Percentiles rank a stretch among this genome's conserved stretches.
Evolutionary conservation across 2,797 vertebrate species (phyloP).

Genomic region (Morus bassanus): DNA sequence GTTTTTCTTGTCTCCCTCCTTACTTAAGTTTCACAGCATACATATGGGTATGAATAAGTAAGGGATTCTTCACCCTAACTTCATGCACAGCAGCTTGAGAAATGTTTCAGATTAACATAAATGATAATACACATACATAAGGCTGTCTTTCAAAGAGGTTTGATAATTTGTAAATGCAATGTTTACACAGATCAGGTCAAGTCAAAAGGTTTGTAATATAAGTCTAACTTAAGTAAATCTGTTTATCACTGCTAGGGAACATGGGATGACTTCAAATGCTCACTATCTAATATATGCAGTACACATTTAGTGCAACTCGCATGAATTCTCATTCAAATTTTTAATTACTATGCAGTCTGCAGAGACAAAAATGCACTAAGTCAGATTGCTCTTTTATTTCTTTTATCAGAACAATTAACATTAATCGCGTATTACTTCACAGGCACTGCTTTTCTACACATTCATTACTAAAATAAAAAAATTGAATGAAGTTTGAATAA

Average conservation of each 20-base stretch:
- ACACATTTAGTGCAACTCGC: neutral
- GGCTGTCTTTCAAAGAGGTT: slow-evolving; percentile 42
- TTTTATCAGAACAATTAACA: slow-evolving; percentile 63
- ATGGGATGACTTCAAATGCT: slow-evolving; percentile 11
- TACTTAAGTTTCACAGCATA: slow-evolving; percentile 1
- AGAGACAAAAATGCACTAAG: slow-evolving; percentile 36
- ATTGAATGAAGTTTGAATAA: neutral
- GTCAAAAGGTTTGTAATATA: slow-evolving; percentile 28
- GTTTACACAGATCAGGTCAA: slow-evolving; percentile 46
- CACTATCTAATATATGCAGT: slow-evolving; percentile 3
- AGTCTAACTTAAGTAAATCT: slow-evolving; percentile 44
- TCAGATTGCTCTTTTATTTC: slow-evolving; percentile 34
- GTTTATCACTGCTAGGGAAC: slow-evolving; percentile 6
- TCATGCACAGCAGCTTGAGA: slow-evolving; percentile 43
- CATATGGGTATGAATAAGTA: slow-evolving; percentile 54
- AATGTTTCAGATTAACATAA: slow-evolving; percentile 3
- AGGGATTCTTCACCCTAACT: slow-evolving; percentile 24
- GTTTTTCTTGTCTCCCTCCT: neutral
- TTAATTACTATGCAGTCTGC: slow-evolving; percentile 47
- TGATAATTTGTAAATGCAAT: slow-evolving; percentile 12
- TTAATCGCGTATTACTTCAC: neutral
- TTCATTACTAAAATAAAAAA: neutral
- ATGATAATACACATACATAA: neutral
- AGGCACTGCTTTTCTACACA: neutral
- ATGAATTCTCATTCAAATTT: slow-evolving; percentile 47